Evolutionary conservation across 1,140 invertebrate species (phyloP), one percentile per base, ranked within the genome.

Genomic region (Heterodera carotae): DNA sequence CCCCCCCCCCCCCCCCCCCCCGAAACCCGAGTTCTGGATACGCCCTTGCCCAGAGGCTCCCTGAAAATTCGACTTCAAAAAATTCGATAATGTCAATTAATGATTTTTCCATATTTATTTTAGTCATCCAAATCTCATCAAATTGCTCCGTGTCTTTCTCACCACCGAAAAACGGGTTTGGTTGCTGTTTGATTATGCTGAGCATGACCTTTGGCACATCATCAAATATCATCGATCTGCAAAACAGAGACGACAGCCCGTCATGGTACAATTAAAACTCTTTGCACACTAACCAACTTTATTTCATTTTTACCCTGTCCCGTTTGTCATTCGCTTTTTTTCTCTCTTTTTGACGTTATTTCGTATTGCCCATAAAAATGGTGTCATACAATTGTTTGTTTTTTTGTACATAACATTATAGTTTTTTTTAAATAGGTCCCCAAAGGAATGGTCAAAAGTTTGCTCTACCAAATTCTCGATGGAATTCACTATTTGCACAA

Each of bases 201-300:
- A 99, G 90, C 96, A 99, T 91, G 97, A 99, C 91, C 89, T 99
- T 33, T 99, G 97, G 97, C 97, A 99, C 88, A 99, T 99, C 48
- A 99, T 99, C 67, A 99, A 99, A 90, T 99, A 95, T 89, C 97
- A 99, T 89, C 91, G 97, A 88, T 94, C 95, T 74, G 96, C 96
- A 0, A 99, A 99, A 90, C 95, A 95, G 22, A 97, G 94, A 85
- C 98, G 99, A 87, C 98, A 98, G 87, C 92, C 93, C 75, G 77
- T 78, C 39, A 78, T 78, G 60, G 77, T 76, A 22, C n/a, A n/a
- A n/a, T n/a, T n/a, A n/a, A n/a, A n/a, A n/a, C n/a, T n/a, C n/a
- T n/a, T n/a, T n/a, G n/a, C n/a, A n/a, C n/a, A n/a, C n/a, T n/a
- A n/a, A n/a, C n/a, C n/a, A n/a, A n/a, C n/a, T n/a, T n/a, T n/a